Base-by-base conservation (phyloP, 2,888 invertebrate genomes). In the Mantis religiosa region DNA sequence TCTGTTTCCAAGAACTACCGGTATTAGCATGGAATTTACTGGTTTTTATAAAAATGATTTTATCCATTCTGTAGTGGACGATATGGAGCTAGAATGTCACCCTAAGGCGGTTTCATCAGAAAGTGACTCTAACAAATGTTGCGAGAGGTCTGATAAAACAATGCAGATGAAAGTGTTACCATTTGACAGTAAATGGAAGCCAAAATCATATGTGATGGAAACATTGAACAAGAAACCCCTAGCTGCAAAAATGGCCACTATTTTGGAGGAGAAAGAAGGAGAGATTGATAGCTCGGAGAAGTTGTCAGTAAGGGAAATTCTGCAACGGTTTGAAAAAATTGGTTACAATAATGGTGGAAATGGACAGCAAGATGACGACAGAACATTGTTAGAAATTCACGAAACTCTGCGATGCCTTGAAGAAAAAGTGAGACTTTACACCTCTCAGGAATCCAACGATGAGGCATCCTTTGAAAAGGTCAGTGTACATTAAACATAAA, bases 281-380 rank as follows among this genome's bases (percentile, higher is more conserved):
- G 97, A 97, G 25, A 87, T 41, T 3, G 89, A 83, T 9, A 47
- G 30, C 20, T 81, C 86, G 20, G 90, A 90, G 34, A 97, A 97
- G 94, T 95, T 97, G 92, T 97, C 97, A 90, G 97, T 97, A 90
- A 96, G 96, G 92, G 97, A 97, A 92, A 97, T 97, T 91, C 94
- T 97, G 91, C 97, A 97, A 88, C 94, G 97, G 91, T 97, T 97
- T 93, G 97, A 97, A 93, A 96, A 96, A 92, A 94, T 96, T 91
- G 95, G 93, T 88, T 47, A 14, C 9, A 14, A 6, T 47, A 47
- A 47, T 47, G 92, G 88, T 30, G 89, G 84, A 85, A 89, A 87
- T 86, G 84, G 88, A 84, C 91, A 8, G 92, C 87, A 91, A 91
- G 89, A 92, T 90, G 90, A 92, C 90, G 89, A 90, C 85, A 86